These are phyloP conservation scores for Copsychus sechellarum DNA, from an alignment of 2,113 vertebrate species.

Conservation along the genomic window DNA sequence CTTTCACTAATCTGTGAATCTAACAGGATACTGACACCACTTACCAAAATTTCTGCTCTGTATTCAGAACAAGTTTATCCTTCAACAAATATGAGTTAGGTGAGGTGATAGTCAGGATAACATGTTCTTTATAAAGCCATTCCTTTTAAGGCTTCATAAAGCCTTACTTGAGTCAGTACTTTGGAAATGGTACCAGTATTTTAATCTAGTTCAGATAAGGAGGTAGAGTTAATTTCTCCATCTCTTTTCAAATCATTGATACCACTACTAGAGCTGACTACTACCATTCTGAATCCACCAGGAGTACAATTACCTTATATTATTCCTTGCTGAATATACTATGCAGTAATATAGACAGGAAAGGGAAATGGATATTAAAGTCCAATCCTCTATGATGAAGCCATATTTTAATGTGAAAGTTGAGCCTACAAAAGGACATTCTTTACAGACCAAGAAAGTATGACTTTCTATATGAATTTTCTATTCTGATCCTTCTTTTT, in stretches of 20 bases:
- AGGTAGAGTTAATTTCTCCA: not conserved
- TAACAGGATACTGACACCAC: not conserved
- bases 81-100: not conserved
- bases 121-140: not conserved
- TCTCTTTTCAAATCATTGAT: not conserved
- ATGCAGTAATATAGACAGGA: not conserved
- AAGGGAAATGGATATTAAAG: not conserved
- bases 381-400: not conserved
- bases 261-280: not conserved
- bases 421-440: not conserved
- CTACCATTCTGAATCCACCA: not conserved
- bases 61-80: not conserved
- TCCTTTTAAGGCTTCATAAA: not conserved
- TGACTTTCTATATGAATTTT: not conserved
- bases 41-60: not conserved
- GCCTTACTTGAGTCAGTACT: not conserved
- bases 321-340: not conserved
- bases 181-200: not conserved
- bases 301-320: not conserved
- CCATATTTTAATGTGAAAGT: accelerated
- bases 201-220: not conserved
- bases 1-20: not conserved
- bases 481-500: not conserved
- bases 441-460: not conserved
- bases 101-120: not conserved